Base-by-base conservation (phyloP, 2,888 invertebrate genomes). In the Drosophila rubida region DNA sequence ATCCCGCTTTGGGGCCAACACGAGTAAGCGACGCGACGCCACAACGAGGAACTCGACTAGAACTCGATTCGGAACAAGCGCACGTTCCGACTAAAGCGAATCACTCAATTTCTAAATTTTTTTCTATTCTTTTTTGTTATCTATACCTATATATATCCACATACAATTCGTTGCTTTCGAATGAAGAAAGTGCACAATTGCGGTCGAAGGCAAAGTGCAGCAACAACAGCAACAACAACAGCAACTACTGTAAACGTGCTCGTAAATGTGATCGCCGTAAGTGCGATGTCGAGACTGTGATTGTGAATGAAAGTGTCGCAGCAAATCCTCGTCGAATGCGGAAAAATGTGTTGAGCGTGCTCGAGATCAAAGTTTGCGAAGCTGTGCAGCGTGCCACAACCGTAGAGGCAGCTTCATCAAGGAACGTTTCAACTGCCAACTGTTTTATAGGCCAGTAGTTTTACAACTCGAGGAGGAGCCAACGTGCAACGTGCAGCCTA, bases 171-270 rank as follows among this genome's bases (percentile, higher is more conserved):
- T 48, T 39, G 39, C 54, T 60, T 59, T 66, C 53, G 61, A 80
- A 86, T 83, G 80, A 80, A 80, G 80, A 80, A 80, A 80, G 87
- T 86, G 87, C 83, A 69, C 57, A 66, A 53, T 25, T 45, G 42
- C 53, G 68, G 45, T 19, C 46, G 44, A 16, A 37, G 30, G 42
- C 58, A 50, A 66, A 63, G 41, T 61, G 69, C 68, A 57, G 39
- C 27, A 54, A 50, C 35, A 44, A 13, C 68, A 57, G 32, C 27
- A 54, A 50, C 35, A 44, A 13, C 68, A 57, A 30, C 27, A 54
- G 46, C 35, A 44, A 13, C 22, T 57, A 54, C 44, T 35, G 13
- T 19, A 50, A 54, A 46, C 46, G 61, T 51, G 57, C 58, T 45
- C 60, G 59, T 44, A 42, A 55, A 49, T 42, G 59, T 65, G 72